These are phyloP conservation scores for Dryobates pubescens DNA, from an alignment of 2,797 vertebrate species.

Conservation along the genomic window DNA sequence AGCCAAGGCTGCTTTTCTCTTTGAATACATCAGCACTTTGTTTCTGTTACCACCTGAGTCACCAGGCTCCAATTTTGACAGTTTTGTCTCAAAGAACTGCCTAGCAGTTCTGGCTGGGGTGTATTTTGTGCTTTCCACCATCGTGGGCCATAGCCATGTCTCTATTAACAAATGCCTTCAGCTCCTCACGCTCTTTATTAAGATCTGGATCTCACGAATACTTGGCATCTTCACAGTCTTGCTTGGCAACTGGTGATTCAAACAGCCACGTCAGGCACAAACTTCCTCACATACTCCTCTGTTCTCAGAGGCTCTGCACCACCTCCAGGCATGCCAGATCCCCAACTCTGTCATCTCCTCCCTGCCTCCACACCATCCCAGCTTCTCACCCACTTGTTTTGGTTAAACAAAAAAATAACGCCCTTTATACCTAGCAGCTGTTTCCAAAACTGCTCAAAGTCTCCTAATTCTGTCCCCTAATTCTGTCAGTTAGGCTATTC, in stretches of 20 bases:
- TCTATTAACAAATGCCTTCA: not conserved
- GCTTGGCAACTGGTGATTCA: not conserved
- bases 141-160: not conserved
- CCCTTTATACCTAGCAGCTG: not conserved
- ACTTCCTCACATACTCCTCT: not conserved
- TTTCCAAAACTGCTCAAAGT: not conserved
- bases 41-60: not conserved
- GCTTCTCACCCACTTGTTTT: not conserved
- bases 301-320: not conserved
- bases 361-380: accelerated
- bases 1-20: slow-evolving; percentile 1
- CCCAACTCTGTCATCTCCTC: not conserved
- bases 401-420: not conserved
- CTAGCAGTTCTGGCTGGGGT: not conserved
- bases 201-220: not conserved
- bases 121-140: not conserved
- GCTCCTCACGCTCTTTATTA: not conserved
- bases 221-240: not conserved
- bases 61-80: not conserved
- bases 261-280: not conserved
- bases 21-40: not conserved
- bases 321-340: not conserved
- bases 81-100: not conserved
- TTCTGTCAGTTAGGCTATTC: not conserved
- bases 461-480: not conserved